Evolutionary conservation across 2,888 invertebrate genomes (phyloP).

Genomic region (Scrobipalpa atriplicella): DNA sequence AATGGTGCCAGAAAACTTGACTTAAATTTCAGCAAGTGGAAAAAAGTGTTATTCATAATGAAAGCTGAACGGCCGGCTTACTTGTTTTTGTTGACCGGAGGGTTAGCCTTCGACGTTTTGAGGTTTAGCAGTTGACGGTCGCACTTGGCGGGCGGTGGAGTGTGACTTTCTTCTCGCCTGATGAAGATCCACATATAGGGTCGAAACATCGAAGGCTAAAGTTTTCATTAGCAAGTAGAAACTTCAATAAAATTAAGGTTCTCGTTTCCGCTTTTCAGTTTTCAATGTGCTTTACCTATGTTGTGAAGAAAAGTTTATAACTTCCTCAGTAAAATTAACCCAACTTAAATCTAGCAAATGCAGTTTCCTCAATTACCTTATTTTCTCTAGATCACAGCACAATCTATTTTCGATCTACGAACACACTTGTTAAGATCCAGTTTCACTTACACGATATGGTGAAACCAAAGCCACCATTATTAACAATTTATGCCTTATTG

Average conservation of each 20-base stretch:
- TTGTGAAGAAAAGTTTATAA: background rate
- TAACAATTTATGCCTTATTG: constrained; percentile 50
- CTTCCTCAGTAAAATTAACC: constrained; percentile 7
- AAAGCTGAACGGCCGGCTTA: too few relatives aligned
- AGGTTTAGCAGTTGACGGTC: too few relatives aligned
- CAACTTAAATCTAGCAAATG: constrained; percentile 17
- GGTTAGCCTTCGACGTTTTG: too few relatives aligned
- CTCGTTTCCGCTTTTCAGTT: background rate
- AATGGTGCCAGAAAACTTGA: constrained; percentile 16
- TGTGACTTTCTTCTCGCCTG: too few relatives aligned
- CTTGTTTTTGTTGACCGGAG: too few relatives aligned
- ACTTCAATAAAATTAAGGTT: background rate
- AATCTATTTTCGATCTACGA: background rate
- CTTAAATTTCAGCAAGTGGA: too few relatives aligned
- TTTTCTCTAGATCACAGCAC: background rate
- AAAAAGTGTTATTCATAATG: too few relatives aligned
- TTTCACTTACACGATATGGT: constrained; percentile 13
- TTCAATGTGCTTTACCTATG: background rate
- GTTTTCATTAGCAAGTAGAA: too few relatives aligned
- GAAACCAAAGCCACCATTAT: constrained; percentile 33
- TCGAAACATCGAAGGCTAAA: too few relatives aligned
- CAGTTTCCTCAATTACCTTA: constrained; percentile 14
- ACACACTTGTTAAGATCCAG: background rate
- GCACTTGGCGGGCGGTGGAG: too few relatives aligned
- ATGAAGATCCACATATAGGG: too few relatives aligned